Evolutionary conservation across 1,140 invertebrate species (phyloP).

Genomic region (Lucilia sericata): DNA sequence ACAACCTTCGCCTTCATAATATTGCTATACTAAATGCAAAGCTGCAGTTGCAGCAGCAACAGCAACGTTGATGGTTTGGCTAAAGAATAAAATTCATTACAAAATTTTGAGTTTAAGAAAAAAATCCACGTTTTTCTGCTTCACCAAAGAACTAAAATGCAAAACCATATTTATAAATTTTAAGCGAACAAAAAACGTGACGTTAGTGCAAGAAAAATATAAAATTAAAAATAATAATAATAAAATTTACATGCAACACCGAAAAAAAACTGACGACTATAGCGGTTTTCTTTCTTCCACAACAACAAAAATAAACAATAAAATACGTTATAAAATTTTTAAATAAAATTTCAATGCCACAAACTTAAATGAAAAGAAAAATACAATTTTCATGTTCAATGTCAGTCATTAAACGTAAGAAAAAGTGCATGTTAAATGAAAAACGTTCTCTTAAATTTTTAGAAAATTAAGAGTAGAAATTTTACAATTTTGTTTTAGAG

Average conservation of each 20-base stretch:
- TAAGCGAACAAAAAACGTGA: not conserved
- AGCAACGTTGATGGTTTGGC: not conserved
- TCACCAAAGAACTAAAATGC: not conserved
- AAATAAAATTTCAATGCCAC: constrained; percentile 23
- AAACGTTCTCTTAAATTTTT: not conserved
- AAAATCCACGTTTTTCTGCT: not conserved
- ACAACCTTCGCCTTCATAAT: not conserved
- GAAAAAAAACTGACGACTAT: not conserved
- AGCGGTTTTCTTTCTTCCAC: not conserved
- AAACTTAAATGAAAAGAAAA: not conserved
- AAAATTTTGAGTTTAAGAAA: not conserved
- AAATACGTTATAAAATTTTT: not conserved
- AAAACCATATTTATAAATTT: not conserved
- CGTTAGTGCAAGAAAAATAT: not conserved
- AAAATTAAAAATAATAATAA: not conserved
- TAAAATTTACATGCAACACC: constrained; percentile 11
- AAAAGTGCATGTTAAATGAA: not conserved
- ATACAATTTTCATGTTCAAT: constrained; percentile 40
- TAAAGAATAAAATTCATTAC: not conserved
- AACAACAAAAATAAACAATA: too few relatives aligned
- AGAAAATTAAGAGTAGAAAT: not conserved
- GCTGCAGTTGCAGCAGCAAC: not conserved
- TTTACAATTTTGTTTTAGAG: not conserved
- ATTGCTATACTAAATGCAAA: not conserved
- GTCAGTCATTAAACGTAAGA: constrained; percentile 40